Base-by-base conservation (phyloP, 1,140 invertebrate genomes). In the Heliothis virescens region DNA sequence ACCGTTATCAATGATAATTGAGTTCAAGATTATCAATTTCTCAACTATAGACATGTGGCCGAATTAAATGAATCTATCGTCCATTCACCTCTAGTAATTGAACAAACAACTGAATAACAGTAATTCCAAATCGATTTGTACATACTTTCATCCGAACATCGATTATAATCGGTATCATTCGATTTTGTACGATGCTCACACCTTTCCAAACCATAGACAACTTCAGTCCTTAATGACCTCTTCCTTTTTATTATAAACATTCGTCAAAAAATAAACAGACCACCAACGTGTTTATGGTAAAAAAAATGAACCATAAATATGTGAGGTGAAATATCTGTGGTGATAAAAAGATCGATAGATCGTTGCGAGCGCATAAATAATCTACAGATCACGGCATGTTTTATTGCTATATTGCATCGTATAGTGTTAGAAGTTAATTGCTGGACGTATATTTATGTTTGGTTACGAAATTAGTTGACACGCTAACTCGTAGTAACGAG, bases 351-450 rank as follows among this genome's bases (percentile, higher is more conserved):
- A 62, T 75, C 50, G 7, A 80, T 65, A 67, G 71, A 79, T 73
- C 77, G 67, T 57, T 47, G 75, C 59, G 52, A 53, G 78, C 60
- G 76, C 48, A 65, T 73, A 79, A 79, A 85, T 73, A 79, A 79
- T 85, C 82, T 69, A 83, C 86, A 80, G 79, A 86, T 87, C 85
- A 85, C 74, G 16, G 13, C 29, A 18, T 63, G 48, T 55, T 86
- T 86, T 85, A 86, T 85, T 55, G 73, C 71, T 85, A 82, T 83
- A 86, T 82, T 79, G 74, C 34, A 57, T 48, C n/a, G 52, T 16
- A 2, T 55, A 59, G 29, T 9, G 71, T 57, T 21, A 21, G 55
- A 79, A 34, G 48, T 74, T 74, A 74, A 74, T 74, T 73, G 53
- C 52, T 53, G 0, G 52, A 57, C 1, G 47, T 18, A 41, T 34